These are phyloP conservation scores for Aplidium turbinatum DNA, from an alignment of 23 tunicate species.

Conservation along the genomic window DNA sequence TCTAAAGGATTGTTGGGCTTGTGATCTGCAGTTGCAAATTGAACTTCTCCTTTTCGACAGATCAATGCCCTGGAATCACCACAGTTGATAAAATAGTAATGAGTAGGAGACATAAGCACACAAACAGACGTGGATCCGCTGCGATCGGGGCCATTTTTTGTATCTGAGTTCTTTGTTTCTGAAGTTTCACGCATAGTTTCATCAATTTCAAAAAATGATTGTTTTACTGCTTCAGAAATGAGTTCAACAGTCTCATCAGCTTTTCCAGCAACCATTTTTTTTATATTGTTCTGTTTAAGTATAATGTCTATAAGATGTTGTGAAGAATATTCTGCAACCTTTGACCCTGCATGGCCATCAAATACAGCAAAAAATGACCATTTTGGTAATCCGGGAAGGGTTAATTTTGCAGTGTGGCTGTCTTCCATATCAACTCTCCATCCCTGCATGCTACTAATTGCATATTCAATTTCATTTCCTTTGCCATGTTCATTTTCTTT, in stretches of 20 bases:
- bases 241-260: conserved; percentile 42
- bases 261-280: conserved; percentile 46
- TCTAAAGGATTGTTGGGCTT: conserved; percentile 92
- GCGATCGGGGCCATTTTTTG: conserved; percentile 60
- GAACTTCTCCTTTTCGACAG: conserved; percentile 63
- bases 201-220: conserved; percentile 79
- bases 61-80: conserved; percentile 92
- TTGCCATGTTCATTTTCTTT: conserved; percentile 83
- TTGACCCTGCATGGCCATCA: conserved; percentile 99
- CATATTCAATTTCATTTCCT: conserved; percentile 71
- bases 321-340: conserved; percentile 89
- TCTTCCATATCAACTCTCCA: conserved; percentile 99
- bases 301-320: conserved; percentile 72
- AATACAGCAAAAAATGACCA: conserved; percentile 99
- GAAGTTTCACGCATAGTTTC: conserved; percentile 60
- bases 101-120: conserved; percentile 87
- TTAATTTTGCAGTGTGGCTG: conserved; percentile 81
- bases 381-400: conserved; percentile 54
- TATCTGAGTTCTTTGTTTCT: conserved; percentile 18
- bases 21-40: conserved; percentile 95
- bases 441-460: conserved; percentile 94
- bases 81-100: conserved; percentile 91
- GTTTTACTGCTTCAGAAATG: conserved; percentile 60
- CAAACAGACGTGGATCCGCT: conserved; percentile 97
- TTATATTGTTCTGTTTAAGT: conserved; percentile 54